Conservation (phyloP, 2,888 invertebrate genomes). For the Caenorhabditis sp. region DNA sequence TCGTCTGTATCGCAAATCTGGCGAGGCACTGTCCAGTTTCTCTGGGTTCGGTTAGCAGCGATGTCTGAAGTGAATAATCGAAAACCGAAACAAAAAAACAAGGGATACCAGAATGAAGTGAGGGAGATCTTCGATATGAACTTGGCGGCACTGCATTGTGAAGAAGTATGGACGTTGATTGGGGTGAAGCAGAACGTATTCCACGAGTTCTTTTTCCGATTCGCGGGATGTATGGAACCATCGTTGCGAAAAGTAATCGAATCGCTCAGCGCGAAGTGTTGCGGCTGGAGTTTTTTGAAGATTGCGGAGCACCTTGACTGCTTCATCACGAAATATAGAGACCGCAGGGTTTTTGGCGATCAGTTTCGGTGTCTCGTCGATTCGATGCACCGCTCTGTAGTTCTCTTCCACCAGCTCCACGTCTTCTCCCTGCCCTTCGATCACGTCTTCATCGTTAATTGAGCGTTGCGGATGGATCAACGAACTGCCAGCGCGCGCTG, state of each 20-base stretch:
- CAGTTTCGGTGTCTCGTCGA: conserved; percentile 61
- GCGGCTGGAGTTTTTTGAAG: conserved; percentile 24
- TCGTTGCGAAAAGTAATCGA: conserved; percentile 40
- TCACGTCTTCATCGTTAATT: conserved; percentile 10
- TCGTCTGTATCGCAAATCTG: conserved; percentile 51
- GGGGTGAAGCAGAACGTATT: conserved; percentile 57
- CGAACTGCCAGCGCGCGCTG: conserved; percentile 39
- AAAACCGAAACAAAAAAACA: background rate
- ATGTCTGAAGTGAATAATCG: conserved; percentile 30
- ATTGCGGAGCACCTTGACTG: conserved; percentile 49
- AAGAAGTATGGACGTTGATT: conserved; percentile 55
- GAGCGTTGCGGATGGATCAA: conserved; percentile 26
- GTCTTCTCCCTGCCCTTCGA: conserved; percentile 41
- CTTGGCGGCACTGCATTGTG: conserved; percentile 50
- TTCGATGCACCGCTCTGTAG: conserved; percentile 39
- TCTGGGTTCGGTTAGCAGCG: conserved; percentile 41
- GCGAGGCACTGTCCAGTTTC: conserved; percentile 45
- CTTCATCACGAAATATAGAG: conserved; percentile 30
- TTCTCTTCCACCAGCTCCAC: conserved; percentile 38
- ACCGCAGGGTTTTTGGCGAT: conserved; percentile 22
- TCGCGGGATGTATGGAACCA: conserved; percentile 59
- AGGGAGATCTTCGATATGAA: conserved; percentile 40
- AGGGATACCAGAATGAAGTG: conserved; percentile 35
- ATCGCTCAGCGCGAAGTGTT: conserved; percentile 4
- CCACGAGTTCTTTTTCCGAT: conserved; percentile 35